Evolutionary conservation across 2,113 vertebrate genomes (phyloP), one percentile per base, ranked within the genome.

Genomic region (Saccopteryx leptura): DNA sequence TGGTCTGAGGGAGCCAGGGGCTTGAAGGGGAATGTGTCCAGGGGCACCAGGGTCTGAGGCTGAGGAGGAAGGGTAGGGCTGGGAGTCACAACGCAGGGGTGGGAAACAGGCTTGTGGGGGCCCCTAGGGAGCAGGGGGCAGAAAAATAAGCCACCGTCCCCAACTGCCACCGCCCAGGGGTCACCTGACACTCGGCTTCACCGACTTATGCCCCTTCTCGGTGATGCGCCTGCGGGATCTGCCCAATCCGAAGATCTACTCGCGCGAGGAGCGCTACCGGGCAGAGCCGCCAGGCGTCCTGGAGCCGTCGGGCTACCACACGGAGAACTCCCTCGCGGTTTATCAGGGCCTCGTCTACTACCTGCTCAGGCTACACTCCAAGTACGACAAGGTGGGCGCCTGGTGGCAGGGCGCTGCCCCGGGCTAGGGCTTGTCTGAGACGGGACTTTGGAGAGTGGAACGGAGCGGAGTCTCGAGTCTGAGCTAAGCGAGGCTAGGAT

Each of bases 261-360:
- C 95, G 10, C 98, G 98, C 14, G 66, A 96, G 88, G 98, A 98
- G 54, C 87, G 79, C n/a, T 98, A 98, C 63, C 72, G 0, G 2
- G 94, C 96, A 0, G 33, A 14, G 46, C 98, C 98, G 0, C 98
- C 98, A 0, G 26, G 72, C 0, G 39, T 97, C 54, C 56, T 95
- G 63, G 81, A 95, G 1, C 9, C 56, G 3, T 39, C 66, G 0
- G 98, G 97, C 81, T 97, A 98, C 65, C 97, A 98, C 91, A 90
- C 13, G 8, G 3, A 96, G 33, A 9, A 60, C 5, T 97, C 98
- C 0, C 97, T 98, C 9, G 95, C 90, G 0, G 54, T 98, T 52
- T 98, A 98, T 66, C 98, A 98, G 83, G 98, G 97, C 14, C 97
- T 98, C 1, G 26, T 98, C 74, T 97, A 98, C 80, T 96, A 98